Evolutionary conservation across 2,113 vertebrate species (phyloP).

Genomic region (Rhegmatorhina hoffmannsi): DNA sequence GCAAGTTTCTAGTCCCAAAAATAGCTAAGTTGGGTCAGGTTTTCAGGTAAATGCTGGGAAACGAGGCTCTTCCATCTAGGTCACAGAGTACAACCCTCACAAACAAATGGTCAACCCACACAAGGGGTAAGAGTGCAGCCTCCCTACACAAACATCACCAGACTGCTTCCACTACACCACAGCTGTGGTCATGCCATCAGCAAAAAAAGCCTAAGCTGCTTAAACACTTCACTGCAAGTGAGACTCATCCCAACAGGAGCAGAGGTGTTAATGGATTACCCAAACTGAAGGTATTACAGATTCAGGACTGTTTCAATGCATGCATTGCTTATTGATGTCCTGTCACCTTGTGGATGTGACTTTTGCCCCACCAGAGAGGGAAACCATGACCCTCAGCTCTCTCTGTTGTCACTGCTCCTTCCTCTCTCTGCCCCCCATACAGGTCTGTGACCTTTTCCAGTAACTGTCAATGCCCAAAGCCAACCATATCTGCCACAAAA

Average conservation of each 20-base stretch:
- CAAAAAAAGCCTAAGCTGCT: neutral
- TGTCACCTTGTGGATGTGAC: accelerated
- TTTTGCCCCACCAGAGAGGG: neutral
- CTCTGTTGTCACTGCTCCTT: neutral
- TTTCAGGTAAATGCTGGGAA: neutral
- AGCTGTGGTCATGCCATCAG: accelerated
- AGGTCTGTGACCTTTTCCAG: neutral
- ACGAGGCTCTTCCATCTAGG: neutral
- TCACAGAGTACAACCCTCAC: neutral
- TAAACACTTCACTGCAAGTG: accelerated
- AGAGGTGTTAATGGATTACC: accelerated
- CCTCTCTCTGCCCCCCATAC: neutral
- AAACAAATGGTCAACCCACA: neutral
- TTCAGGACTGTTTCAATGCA: neutral
- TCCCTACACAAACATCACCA: neutral
- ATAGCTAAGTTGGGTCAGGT: neutral
- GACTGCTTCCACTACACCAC: neutral
- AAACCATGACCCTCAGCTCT: neutral
- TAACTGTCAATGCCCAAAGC: neutral
- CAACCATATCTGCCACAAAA: neutral
- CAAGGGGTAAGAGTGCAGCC: accelerated
- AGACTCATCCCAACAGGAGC: accelerated
- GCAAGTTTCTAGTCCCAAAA: neutral
- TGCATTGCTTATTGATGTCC: accelerated
- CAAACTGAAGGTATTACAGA: no score